phyloP scores from a whole-genome alignment of 2,888 invertebrate genomes.

The Volucella bombylans region DNA sequence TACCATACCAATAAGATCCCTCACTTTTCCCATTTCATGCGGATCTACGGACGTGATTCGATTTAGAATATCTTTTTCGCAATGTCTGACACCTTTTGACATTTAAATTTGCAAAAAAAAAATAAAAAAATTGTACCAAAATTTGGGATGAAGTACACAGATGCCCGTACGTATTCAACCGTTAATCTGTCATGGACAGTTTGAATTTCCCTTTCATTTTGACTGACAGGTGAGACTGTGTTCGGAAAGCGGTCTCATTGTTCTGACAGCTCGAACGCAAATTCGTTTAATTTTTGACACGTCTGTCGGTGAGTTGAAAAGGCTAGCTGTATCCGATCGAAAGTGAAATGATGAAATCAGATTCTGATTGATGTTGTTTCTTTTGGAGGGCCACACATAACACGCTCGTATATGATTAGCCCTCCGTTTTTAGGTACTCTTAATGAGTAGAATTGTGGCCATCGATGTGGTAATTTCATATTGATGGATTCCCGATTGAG shows the following conservation, averaged over 20 bases:
- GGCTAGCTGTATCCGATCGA: background rate
- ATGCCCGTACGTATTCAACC: too few relatives aligned
- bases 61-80: constrained; percentile 7
- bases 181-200: background rate
- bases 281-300: background rate
- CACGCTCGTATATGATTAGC: too few relatives aligned
- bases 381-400: constrained; percentile 24
- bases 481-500: constrained; percentile 16
- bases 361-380: constrained; percentile 30
- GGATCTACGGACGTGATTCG: background rate
- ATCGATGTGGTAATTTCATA: constrained; percentile 10
- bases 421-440: too few relatives aligned
- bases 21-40: constrained; percentile 13
- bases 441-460: background rate
- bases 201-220: constrained; percentile 33
- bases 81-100: constrained; percentile 28
- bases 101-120: constrained; percentile 1
- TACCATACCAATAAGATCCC: constrained; percentile 23
- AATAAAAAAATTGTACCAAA: background rate
- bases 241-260: background rate
- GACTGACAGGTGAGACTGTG: constrained; percentile 7
- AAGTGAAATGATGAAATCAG: constrained; percentile 31
- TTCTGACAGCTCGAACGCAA: constrained; percentile 23
- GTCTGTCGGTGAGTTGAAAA: constrained; percentile 33
- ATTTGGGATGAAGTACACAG: background rate